Base-by-base conservation (phyloP, 2,888 invertebrate species). In the Drosophila monieri region DNA sequence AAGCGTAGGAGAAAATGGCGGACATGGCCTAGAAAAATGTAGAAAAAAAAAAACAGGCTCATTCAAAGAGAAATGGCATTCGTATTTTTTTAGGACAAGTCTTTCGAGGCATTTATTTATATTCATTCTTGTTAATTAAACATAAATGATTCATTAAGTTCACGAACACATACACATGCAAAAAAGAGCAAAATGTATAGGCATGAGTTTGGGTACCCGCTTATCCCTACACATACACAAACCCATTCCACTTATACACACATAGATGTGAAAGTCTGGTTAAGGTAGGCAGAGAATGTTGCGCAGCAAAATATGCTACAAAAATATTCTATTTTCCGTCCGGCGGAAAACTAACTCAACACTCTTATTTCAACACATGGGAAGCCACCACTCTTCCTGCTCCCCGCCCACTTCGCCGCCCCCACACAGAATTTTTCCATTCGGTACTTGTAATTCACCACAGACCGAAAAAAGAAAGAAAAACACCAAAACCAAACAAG, bases 281-380 rank as follows among this genome's bases (percentile, higher is more conserved):
- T 64, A 25, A 48, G 57, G 54, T 66, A 56, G 44, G 30, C 39
- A 21, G 60, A 30, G 46, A 39, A 57, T 32, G 46, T 15, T 64
- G 74, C 81, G 77, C 80, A 67, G 64, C 77, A 78, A 78, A 80
- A 75, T 84, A 77, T 84, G 79, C 80, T 78, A 84, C 75, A 80
- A 71, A 69, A 78, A 61, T 39, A 41, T 44, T 61, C 44, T 14
- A 14, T 41, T 35, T 41, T 14, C 37, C 18, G 21, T 39, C 8
- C 47, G 15, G 23, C 27, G 46, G 58, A 44, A 47, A 66, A 48
- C 58, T 80, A 74, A 75, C 49, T 60, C 67, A 70, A 60, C 73
- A 59, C 55, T 47, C 62, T 65, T 67, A 76, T 73, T 78, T 74
- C 81, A 80, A 78, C 80, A 77, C 67, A 77, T 52, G 54, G 43